These are phyloP conservation scores for Malurus alboscapulatus DNA, from an alignment of 2,113 vertebrate genomes.

Conservation along the genomic window DNA sequence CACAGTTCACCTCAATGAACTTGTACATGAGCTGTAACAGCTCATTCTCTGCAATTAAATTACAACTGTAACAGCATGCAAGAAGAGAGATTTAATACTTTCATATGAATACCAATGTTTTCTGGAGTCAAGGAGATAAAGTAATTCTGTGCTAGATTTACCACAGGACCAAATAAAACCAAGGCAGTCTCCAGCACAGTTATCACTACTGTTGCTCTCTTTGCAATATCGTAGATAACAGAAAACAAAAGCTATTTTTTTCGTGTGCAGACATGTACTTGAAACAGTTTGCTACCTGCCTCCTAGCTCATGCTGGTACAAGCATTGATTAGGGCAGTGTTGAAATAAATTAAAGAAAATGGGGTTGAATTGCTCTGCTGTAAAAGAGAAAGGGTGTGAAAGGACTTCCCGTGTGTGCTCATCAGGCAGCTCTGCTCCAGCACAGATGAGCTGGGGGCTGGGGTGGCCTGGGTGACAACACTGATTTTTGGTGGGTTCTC, in stretches of 20 bases:
- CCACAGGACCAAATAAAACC: not conserved
- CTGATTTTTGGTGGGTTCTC: not conserved
- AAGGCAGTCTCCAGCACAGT: not conserved
- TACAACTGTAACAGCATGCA: not conserved
- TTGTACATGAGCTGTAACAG: not conserved
- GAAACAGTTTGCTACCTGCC: not conserved
- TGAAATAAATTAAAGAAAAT: not conserved
- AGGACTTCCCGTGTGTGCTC: not conserved
- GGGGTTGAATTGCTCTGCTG: not conserved
- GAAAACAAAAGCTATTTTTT: not conserved
- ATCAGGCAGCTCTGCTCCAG: not conserved
- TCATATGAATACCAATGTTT: not conserved
- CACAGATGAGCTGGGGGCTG: not conserved
- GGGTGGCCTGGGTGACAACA: not conserved
- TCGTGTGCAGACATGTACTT: not conserved
- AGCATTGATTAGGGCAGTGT: not conserved
- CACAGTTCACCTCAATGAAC: not conserved
- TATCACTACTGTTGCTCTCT: not conserved
- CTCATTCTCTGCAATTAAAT: not conserved
- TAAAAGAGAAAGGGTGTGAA: not conserved
- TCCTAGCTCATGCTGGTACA: not conserved
- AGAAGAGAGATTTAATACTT: not conserved
- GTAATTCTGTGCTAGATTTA: not conserved
- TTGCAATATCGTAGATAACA: not conserved
- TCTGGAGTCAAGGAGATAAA: not conserved